phyloP scores from a whole-genome alignment of 2,888 invertebrate species.

The Stenotaenia linearis region DNA sequence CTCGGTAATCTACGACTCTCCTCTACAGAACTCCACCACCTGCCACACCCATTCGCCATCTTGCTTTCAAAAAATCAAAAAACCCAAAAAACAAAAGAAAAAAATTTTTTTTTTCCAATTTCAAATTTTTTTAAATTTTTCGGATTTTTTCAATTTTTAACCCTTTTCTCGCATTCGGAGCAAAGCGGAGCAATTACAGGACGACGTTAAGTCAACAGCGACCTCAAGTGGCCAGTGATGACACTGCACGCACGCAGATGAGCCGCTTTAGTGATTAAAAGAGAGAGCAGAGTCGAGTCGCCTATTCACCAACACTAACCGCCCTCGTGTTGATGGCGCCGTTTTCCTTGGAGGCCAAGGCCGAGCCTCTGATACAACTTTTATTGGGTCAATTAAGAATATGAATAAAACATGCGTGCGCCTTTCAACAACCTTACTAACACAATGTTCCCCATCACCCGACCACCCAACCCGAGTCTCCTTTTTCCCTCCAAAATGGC shows the following conservation, averaged over 20 bases:
- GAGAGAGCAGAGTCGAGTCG: background rate
- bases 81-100: background rate
- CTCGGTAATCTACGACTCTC: constrained; percentile 29
- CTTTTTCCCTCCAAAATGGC: background rate
- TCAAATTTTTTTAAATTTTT: background rate
- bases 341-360: constrained; percentile 19
- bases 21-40: background rate
- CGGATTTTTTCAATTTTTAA: no score
- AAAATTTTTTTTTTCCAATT: background rate
- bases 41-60: background rate
- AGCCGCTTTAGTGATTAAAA: constrained; percentile 19
- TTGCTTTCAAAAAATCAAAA: background rate
- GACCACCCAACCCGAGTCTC: background rate
- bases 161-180: background rate
- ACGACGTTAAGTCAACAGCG: background rate
- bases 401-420: constrained; percentile 7
- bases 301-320: constrained; percentile 13
- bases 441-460: background rate
- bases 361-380: constrained; percentile 14
- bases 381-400: constrained; percentile 19
- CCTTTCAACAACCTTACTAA: background rate
- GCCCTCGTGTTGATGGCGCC: constrained; percentile 15
- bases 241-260: constrained; percentile 12
- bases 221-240: constrained; percentile 19
- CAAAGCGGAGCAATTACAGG: background rate